Evolutionary conservation across 2,113 vertebrate species (phyloP), one percentile per base, ranked within the genome.

Genomic region (Anthoscopus minutus): DNA sequence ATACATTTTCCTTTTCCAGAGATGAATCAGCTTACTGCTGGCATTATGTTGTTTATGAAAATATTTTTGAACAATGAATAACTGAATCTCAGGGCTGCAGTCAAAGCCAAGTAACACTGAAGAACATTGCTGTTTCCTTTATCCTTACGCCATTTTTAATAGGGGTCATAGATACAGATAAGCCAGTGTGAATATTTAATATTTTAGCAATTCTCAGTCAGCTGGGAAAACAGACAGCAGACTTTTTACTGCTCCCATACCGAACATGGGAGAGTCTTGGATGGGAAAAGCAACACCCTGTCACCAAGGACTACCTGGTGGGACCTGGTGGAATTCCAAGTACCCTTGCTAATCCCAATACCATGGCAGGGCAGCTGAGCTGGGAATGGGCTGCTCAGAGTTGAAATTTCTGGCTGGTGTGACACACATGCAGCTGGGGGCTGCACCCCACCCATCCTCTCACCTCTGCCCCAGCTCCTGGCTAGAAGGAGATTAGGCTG

Each of bases 381-480:
- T 47, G 51, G 38, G 30, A 62, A n/a, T 6, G 47, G 44, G 30
- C 27, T 78, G 38, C 33, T 70, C 19, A 28, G 78, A 72, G 11
- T 5, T 65, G 57, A 21, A 65, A 48, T 4, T 14, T 30, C 35
- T 67, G 56, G 18, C 11, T 85, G 53, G 25, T 2, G 37, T 87
- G 30, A 27, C 2, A 1, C 0, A 4, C 8, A 1, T 4, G 37
- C 28, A 71, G 48, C 30, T n/a, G n/a, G n/a, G n/a, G n/a, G n/a
- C n/a, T n/a, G n/a, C n/a, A n/a, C 6, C 31, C 25, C 45, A 56
- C 7, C 58, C 16, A 22, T 4, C 33, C 35, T 24, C 44, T 30
- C 78, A 28, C 30, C 42, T 72, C 71, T 69, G 50, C n/a, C 45
- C 57, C 71, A 27, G 27, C 4, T 10, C 21, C 23, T 20, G 13